Evolutionary conservation across 2,888 invertebrate species (phyloP).

Genomic region (Yponomeuta malinellus): DNA sequence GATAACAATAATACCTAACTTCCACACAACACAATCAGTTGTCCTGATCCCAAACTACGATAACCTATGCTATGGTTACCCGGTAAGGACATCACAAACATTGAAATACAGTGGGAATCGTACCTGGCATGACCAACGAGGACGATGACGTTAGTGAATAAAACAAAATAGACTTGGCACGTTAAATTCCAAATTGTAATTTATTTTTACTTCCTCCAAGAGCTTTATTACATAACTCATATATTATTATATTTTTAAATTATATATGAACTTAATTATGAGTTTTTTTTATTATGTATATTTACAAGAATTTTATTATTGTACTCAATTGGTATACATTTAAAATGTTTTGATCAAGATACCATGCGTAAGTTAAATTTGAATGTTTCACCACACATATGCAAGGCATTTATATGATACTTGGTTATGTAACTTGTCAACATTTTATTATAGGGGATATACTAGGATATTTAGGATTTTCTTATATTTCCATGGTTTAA

Average conservation of each 20-base stretch:
- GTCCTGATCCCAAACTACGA: too few relatives aligned
- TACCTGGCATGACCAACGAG: too few relatives aligned
- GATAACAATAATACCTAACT: too few relatives aligned
- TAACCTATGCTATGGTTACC: too few relatives aligned
- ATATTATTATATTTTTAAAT: neutral
- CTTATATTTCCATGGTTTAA: neutral
- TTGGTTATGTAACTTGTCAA: neutral
- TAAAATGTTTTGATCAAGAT: neutral
- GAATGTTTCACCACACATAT: neutral
- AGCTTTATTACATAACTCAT: slow-evolving; percentile 5
- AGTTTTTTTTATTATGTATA: slow-evolving; percentile 28
- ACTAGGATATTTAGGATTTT: neutral
- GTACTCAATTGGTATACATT: slow-evolving; percentile 69
- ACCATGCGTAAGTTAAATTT: neutral
- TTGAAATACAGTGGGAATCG: too few relatives aligned
- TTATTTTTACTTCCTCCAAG: slow-evolving; percentile 49
- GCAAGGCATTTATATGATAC: neutral
- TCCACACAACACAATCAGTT: too few relatives aligned
- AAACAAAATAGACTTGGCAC: slow-evolving; percentile 50
- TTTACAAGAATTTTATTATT: slow-evolving; percentile 64
- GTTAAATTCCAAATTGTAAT: slow-evolving; percentile 70
- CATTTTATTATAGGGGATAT: neutral
- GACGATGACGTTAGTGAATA: neutral
- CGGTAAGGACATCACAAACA: too few relatives aligned
- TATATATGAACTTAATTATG: neutral